Base-by-base conservation (phyloP, 2,113 vertebrate species). In the Callionymus lyra region DNA sequence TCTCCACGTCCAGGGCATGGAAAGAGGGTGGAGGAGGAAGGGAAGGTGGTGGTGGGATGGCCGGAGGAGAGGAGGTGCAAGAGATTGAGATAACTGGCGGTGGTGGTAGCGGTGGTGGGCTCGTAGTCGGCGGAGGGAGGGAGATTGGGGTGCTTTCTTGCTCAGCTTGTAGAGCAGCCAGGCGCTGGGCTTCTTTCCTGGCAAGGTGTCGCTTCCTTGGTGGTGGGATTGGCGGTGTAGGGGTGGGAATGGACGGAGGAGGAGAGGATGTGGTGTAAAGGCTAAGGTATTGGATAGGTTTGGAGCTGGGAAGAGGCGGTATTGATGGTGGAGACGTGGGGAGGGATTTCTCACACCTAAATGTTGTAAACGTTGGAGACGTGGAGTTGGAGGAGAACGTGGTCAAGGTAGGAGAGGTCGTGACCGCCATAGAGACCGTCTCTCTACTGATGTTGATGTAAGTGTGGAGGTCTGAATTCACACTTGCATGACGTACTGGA, bases 1-100 rank as follows among this genome's bases (percentile, higher is more conserved):
- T 87, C 59, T 87, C 86, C 12, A 84, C 83, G 49, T 87, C 86
- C 52, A 87, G 53, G 2, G 82, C 76, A n/a, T 86, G 84, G 67
- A 87, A 87, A 39, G 86, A 86, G 10, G 84, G 84, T 1, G 86
- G 84, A 57, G 84, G 84, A 32, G 82, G 82, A 11, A 86, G 65
- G 3, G 80, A 48, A 18, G 83, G 84, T 11, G 83, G 84, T 11
- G 82, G 85, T 41, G 78, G 81, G 36, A 84, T 65, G 31, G 65
- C 66, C 31, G 80, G 82, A 10, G 83, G 80, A 41, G 81, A 68
- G 5, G 57, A 67, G 34, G 67, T 64, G 38, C 65, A 70, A 19
- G 74, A 72, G 6, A 78, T 33, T 10, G 79, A 77, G 47, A 83
- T 69, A 3, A 70, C 46, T 12, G 85, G 85, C 2, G 83, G 81